Evolutionary conservation across 2,113 vertebrate genomes (phyloP), one percentile per base, ranked within the genome.

Genomic region (Dissostichus mawsoni): DNA sequence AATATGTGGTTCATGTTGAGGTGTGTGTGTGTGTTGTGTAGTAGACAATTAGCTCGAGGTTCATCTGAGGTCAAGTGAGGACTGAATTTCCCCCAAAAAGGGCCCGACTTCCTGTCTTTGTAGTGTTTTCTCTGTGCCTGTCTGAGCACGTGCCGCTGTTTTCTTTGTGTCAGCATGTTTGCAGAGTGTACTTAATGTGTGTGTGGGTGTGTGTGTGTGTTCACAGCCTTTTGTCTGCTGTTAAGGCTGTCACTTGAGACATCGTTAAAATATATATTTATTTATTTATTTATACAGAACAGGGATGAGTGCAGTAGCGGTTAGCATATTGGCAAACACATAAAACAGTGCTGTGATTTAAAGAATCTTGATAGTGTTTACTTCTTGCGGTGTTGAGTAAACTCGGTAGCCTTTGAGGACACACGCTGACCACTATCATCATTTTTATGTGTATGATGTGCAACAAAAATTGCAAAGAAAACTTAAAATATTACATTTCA

Each of bases 121-220:
- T 74, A 72, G 36, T 11, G 70, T 74, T 82, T 2, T 74, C 25
- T 84, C 50, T 79, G 69, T 74, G 84, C 85, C 64, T 83, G 87
- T 90, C 74, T 80, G 85, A 77, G 83, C 80, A 83, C 75, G 69
- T 84, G 88, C 83, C 2, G 41, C 78, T 85, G 81, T 83, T 87
- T 88, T 85, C 85, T 90, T 87, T 87, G 89, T 90, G 87, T 89
- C 88, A 85, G 87, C 82, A 87, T 74, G 84, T 62, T 56, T 75
- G 56, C 48, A 14, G 56, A 68, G 76, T 64, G 70, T 50, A 66
- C 62, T 36, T 36, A 2, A 45, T 57, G 83, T 33, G 33, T 2
- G 33, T 20, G 20, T 20, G 20, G 20, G 3, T 29, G 3, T 41
- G 36, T 67, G 81, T 81, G 80, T 36, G 81, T 53, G 80, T 62